These are phyloP conservation scores for Perccottus glenii DNA, from an alignment of 2,113 vertebrate genomes.

Conservation along the genomic window DNA sequence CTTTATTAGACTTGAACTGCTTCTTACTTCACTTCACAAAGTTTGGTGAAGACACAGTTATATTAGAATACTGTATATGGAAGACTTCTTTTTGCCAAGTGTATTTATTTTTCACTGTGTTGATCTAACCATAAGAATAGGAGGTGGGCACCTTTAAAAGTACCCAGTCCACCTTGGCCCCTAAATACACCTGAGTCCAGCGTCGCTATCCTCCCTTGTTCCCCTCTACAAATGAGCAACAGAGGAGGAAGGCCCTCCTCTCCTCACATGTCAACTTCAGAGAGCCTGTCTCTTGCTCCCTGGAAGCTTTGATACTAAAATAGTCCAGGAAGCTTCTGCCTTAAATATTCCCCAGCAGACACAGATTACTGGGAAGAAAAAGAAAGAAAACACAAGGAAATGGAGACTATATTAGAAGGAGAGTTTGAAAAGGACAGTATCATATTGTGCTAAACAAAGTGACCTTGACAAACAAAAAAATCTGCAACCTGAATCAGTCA, in stretches of 20 bases:
- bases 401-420: slow-evolving; percentile 37
- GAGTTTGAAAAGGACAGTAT: neutral
- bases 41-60: too few species aligned
- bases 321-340: slow-evolving; percentile 81
- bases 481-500: too few species aligned
- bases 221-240: slow-evolving; percentile 53
- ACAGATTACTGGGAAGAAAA: slow-evolving; percentile 56
- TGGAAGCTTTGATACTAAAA: slow-evolving; percentile 83
- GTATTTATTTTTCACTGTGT: too few species aligned
- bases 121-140: too few species aligned
- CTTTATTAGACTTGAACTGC: neutral
- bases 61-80: too few species aligned
- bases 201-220: slow-evolving; percentile 2
- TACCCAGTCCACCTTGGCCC: too few species aligned
- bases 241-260: slow-evolving; percentile 62
- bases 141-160: too few species aligned
- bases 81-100: too few species aligned
- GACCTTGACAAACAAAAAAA: neutral
- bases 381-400: slow-evolving; percentile 43
- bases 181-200: neutral
- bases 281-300: slow-evolving; percentile 78
- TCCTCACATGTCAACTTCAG: slow-evolving; percentile 82
- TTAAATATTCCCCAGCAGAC: slow-evolving; percentile 77
- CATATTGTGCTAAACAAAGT: slow-evolving; percentile 1
- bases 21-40: too few species aligned